These are phyloP conservation scores for Parus major DNA, from an alignment of 2,113 vertebrate genomes.

Conservation along the genomic window DNA sequence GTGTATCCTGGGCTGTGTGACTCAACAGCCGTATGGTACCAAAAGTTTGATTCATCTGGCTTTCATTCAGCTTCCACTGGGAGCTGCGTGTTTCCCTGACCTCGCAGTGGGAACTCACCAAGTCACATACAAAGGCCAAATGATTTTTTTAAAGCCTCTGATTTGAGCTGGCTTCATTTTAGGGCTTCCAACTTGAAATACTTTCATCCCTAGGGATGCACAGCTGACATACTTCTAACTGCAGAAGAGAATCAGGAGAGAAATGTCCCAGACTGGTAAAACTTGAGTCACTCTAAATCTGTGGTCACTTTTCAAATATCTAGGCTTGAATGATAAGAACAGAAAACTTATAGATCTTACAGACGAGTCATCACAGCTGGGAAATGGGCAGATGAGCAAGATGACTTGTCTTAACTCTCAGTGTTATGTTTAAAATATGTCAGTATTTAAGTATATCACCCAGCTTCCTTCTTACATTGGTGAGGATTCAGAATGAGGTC, in stretches of 20 bases:
- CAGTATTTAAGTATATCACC: neutral
- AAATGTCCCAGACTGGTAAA: neutral
- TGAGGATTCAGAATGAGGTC: neutral
- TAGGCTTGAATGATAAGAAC: neutral
- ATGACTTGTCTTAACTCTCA: neutral
- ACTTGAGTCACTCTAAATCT: neutral
- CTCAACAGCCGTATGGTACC: neutral
- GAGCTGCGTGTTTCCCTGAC: neutral
- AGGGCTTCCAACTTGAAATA: neutral
- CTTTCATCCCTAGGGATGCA: neutral
- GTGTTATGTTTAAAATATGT: neutral
- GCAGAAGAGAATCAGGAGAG: neutral
- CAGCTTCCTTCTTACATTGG: neutral
- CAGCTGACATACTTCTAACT: neutral
- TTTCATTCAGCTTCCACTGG: neutral
- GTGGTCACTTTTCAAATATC: neutral
- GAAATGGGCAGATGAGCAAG: neutral
- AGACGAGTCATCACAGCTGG: neutral
- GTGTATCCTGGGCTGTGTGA: neutral
- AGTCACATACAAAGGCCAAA: neutral
- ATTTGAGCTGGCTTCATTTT: neutral
- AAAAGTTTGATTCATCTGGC: neutral
- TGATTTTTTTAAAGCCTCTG: neutral
- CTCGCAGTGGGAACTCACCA: neutral
- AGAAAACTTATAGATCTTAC: neutral